Conservation (phyloP, 2,888 invertebrate genomes). For the Temnothorax rugatulus region DNA sequence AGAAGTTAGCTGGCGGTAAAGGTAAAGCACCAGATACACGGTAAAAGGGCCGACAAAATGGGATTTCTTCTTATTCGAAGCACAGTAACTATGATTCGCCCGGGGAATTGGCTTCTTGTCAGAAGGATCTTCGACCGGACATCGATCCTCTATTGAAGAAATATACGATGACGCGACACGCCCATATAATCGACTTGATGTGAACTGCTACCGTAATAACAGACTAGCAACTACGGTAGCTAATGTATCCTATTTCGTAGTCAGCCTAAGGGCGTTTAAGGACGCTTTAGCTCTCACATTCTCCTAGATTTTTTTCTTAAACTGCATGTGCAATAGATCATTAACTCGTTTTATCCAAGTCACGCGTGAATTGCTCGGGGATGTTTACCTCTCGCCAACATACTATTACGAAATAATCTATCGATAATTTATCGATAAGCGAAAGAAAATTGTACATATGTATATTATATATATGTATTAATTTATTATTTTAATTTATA, state of each 20-base stretch:
- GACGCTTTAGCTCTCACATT: constrained; percentile 43
- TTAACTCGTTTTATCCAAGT: constrained; percentile 26
- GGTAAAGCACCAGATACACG: neutral
- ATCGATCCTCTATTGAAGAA: constrained; percentile 65
- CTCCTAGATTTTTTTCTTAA: constrained; percentile 52
- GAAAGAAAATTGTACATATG: neutral
- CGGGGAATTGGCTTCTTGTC: constrained; percentile 2
- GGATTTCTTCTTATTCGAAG: constrained; percentile 53
- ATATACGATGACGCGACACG: constrained; percentile 66
- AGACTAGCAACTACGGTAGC: constrained; percentile 70
- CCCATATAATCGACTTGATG: constrained; percentile 71
- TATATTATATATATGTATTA: neutral
- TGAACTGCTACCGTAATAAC: constrained; percentile 71
- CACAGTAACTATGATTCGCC: constrained; percentile 54
- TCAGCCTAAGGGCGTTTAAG: constrained; percentile 55
- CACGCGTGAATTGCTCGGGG: constrained; percentile 16
- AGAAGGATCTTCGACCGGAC: constrained; percentile 31
- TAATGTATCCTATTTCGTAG: constrained; percentile 64
- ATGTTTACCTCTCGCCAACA: constrained; percentile 32
- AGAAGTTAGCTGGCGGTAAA: neutral
- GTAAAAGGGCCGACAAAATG: constrained; percentile 43
- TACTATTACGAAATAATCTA: constrained; percentile 2
- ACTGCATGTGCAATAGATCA: constrained; percentile 26
- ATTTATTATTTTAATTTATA: neutral
- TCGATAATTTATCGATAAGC: neutral